Percentiles rank a stretch among this genome's conserved stretches.
phyloP scores from a whole-genome alignment of 2,113 vertebrate species.

The Circaetus cinerascens region DNA sequence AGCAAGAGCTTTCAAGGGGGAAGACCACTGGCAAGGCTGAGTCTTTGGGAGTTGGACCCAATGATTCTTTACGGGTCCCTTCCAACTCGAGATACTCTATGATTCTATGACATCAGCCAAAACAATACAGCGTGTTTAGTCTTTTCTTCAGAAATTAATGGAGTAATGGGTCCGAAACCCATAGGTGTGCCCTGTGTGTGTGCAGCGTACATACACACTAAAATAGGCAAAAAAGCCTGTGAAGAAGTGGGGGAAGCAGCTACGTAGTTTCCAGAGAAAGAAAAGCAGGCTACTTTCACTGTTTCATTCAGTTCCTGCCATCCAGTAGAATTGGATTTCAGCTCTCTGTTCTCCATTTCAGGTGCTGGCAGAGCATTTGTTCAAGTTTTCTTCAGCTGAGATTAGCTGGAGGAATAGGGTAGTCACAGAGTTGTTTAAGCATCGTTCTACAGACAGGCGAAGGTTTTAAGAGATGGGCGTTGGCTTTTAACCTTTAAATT shows the following conservation, averaged over 20 bases:
- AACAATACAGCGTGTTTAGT: background rate
- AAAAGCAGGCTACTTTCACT: background rate
- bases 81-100: rapidly evolving
- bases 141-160: background rate
- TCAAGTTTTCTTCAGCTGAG: background rate
- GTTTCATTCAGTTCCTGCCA: background rate
- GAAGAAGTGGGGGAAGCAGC: rapidly evolving
- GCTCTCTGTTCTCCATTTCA: background rate
- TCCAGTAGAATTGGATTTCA: background rate
- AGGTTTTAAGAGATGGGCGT: background rate
- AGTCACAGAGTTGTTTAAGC: background rate
- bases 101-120: background rate
- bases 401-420: background rate
- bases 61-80: background rate
- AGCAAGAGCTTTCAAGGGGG: too few relatives aligned
- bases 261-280: background rate
- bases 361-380: background rate
- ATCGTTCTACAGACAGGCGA: background rate
- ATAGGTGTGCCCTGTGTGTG: rapidly evolving
- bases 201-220: rapidly evolving
- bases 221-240: background rate
- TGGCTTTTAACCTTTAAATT: background rate
- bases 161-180: background rate
- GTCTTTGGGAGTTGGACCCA: rapidly evolving
- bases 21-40: background rate